phyloP scores from a whole-genome alignment of 2,113 vertebrate species.

The Hiodon alosoides region DNA sequence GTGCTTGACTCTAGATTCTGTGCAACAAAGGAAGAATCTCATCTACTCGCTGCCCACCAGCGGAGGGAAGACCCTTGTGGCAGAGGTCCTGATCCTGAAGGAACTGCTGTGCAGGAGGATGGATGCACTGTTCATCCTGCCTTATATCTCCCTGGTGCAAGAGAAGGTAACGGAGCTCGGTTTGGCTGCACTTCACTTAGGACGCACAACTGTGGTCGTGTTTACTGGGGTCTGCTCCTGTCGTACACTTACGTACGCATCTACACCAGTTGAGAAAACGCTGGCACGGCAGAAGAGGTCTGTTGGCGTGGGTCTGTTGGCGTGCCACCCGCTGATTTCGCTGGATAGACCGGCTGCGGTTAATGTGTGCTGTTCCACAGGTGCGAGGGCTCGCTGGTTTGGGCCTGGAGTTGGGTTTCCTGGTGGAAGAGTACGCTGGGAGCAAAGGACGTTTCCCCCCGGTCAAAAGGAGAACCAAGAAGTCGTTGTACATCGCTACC shows the following conservation, averaged over 20 bases:
- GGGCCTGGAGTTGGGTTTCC: slow-evolving; percentile 85
- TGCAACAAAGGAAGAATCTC: slow-evolving; percentile 81
- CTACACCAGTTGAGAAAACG: too few relatives aligned
- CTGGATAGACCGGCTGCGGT: background rate
- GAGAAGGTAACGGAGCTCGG: slow-evolving; percentile 75
- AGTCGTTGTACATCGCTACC: slow-evolving; percentile 82
- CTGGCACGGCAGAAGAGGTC: too few relatives aligned
- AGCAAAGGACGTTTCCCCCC: slow-evolving; percentile 92
- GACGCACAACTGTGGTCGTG: too few relatives aligned
- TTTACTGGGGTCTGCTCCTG: too few relatives aligned
- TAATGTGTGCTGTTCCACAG: slow-evolving; percentile 49
- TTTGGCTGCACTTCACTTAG: too few relatives aligned
- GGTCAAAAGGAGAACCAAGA: slow-evolving; percentile 72
- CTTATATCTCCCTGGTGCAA: slow-evolving; percentile 91
- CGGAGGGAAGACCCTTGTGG: slow-evolving; percentile 94
- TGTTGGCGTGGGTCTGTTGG: too few relatives aligned
- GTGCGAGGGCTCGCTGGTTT: slow-evolving; percentile 78
- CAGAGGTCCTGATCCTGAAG: slow-evolving; percentile 87
- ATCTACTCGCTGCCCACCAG: slow-evolving; percentile 94
- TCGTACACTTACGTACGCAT: too few relatives aligned
- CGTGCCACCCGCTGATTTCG: too few relatives aligned
- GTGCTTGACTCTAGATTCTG: slow-evolving; percentile 80
- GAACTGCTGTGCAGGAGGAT: slow-evolving; percentile 85
- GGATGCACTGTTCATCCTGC: slow-evolving; percentile 85
- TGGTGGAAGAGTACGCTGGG: slow-evolving; percentile 94